phyloP scores from a whole-genome alignment of 2,113 vertebrate genomes.

The Helogale parvula region DNA sequence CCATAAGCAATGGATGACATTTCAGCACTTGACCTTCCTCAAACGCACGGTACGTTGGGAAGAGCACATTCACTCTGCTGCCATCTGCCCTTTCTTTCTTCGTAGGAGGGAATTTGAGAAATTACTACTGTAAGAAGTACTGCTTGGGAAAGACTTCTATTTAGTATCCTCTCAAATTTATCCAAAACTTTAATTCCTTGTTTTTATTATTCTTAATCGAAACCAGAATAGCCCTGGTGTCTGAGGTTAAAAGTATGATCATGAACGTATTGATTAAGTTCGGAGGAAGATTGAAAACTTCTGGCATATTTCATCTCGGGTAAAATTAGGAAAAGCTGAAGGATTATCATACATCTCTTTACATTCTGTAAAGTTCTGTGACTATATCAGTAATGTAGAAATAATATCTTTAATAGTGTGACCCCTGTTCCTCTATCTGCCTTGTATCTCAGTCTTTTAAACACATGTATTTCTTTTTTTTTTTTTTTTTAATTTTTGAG shows the following conservation, averaged over 20 bases:
- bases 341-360: not conserved
- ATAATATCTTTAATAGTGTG: not conserved
- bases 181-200: slow-evolving; percentile 51
- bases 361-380: slow-evolving; percentile 54
- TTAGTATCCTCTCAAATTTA: slow-evolving; percentile 60
- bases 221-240: slow-evolving; percentile 55
- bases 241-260: slow-evolving; percentile 52
- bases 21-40: slow-evolving; percentile 92
- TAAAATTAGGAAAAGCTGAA: slow-evolving; percentile 68
- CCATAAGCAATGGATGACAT: slow-evolving; percentile 85
- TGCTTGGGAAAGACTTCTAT: slow-evolving; percentile 47
- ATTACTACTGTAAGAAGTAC: not conserved
- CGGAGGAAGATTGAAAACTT: slow-evolving; percentile 55
- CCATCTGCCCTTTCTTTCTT: not conserved
- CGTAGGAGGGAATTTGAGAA: not conserved
- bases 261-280: slow-evolving; percentile 60
- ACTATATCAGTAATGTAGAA: slow-evolving; percentile 15
- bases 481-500: too few species aligned
- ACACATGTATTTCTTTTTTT: not conserved
- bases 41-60: slow-evolving; percentile 90
- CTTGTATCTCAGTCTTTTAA: slow-evolving; percentile 42
- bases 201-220: slow-evolving; percentile 59
- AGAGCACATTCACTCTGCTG: not conserved
- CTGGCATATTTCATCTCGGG: not conserved
- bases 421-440: not conserved